Conservation (phyloP, 2,888 invertebrate genomes). For the Pseudolycoriella hygida region DNA sequence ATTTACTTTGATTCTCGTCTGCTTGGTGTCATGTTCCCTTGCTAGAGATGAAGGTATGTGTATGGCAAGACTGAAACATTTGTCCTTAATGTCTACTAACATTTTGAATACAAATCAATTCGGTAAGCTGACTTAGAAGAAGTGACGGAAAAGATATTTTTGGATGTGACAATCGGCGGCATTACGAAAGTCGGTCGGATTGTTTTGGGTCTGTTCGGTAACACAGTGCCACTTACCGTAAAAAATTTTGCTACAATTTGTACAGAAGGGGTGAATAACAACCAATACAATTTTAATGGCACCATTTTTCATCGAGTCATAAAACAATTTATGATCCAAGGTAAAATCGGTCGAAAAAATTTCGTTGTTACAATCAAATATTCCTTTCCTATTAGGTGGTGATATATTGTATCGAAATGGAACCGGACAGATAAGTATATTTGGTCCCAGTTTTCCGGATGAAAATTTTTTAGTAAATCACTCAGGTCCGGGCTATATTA, state of each 20-base stretch:
- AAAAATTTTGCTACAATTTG: constrained; percentile 43
- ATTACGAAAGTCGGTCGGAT: constrained; percentile 41
- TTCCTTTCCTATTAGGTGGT: constrained; percentile 33
- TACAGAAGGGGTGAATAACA: no score
- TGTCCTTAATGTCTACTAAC: no score
- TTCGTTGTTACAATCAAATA: no score
- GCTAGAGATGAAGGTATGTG: no score
- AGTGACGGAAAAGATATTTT: constrained; percentile 50
- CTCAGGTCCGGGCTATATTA: constrained; percentile 91
- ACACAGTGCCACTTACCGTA: constrained; percentile 81
- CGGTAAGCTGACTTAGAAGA: no score
- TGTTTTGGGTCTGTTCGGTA: constrained; percentile 82
- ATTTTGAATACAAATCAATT: no score
- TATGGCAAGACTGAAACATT: no score
- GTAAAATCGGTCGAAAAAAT: no score
- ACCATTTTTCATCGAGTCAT: constrained; percentile 83
- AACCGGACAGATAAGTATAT: constrained; percentile 70
- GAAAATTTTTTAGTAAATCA: constrained; percentile 97
- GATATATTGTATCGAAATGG: constrained; percentile 92
- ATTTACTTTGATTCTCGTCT: no score
- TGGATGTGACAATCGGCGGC: constrained; percentile 67
- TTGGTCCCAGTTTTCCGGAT: constrained; percentile 82
- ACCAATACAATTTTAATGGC: constrained; percentile 46
- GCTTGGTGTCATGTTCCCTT: no score
- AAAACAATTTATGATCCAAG: constrained; percentile 86